These are phyloP conservation scores for Clarias macrocephalus DNA, from an alignment of 2,113 vertebrate species.

Conservation along the genomic window DNA sequence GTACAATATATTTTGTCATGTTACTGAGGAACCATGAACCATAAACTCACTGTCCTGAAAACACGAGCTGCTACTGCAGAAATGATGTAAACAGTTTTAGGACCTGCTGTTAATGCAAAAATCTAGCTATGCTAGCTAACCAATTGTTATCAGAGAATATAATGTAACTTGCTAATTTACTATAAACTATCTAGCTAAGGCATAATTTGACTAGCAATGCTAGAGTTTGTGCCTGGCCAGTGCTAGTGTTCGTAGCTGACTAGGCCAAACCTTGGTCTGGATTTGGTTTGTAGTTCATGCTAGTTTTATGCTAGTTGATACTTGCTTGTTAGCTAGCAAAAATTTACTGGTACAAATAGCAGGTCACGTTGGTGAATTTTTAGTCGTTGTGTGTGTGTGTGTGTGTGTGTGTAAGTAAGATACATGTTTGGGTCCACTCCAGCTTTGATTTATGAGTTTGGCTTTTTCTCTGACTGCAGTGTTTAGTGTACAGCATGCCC, in stretches of 20 bases:
- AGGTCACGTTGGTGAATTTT: not conserved
- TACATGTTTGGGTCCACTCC: constrained; percentile 37
- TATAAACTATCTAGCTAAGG: not conserved
- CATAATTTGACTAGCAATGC: not conserved
- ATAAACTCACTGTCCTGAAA: not conserved
- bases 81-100: no score
- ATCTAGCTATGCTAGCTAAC: not conserved
- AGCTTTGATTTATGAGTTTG: constrained; percentile 55
- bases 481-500: constrained; percentile 58
- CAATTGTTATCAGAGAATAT: not conserved
- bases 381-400: constrained; percentile 40
- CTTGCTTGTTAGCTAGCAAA: not conserved
- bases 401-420: constrained; percentile 12
- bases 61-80: not conserved
- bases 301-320: not conserved
- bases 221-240: not conserved
- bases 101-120: not conserved
- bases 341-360: not conserved
- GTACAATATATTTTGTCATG: not conserved
- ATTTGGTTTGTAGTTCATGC: not conserved
- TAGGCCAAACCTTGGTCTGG: not conserved
- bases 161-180: not conserved
- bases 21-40: not conserved
- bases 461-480: constrained; percentile 53
- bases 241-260: not conserved